Evolutionary conservation across 2,797 vertebrate genomes (phyloP).

Genomic region (Carcharodon carcharias): DNA sequence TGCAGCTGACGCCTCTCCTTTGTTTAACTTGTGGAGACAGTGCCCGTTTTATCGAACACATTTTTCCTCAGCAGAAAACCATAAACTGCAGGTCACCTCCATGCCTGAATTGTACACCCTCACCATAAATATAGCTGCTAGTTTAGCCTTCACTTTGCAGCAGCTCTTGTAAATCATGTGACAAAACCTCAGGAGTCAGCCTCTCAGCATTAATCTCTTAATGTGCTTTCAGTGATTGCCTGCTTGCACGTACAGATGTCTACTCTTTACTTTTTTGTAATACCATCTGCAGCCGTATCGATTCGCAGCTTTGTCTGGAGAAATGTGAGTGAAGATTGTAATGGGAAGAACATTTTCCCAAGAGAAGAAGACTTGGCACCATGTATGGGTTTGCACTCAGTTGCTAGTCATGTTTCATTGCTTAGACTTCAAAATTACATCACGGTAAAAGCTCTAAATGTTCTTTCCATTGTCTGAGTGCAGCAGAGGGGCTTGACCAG

Average conservation of each 20-base stretch:
- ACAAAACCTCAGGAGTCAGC: neutral
- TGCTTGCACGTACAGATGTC: neutral
- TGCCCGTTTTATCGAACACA: neutral
- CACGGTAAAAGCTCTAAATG: neutral
- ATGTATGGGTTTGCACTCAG: neutral
- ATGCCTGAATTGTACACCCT: neutral
- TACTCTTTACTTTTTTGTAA: too few relatives aligned
- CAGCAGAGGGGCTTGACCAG: neutral
- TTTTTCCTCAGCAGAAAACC: neutral
- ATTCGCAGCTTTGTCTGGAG: neutral
- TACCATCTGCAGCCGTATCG: neutral
- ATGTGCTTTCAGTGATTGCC: neutral
- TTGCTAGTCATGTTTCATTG: neutral
- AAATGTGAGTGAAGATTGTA: neutral
- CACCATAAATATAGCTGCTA: neutral
- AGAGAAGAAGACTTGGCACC: neutral
- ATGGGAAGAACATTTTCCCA: neutral
- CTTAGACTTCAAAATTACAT: neutral
- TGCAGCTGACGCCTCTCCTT: neutral
- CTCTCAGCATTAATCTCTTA: neutral
- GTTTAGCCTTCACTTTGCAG: neutral
- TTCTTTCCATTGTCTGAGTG: neutral
- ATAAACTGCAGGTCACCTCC: neutral
- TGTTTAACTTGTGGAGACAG: neutral
- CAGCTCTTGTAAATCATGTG: neutral